Percentiles rank a stretch among this genome's conserved stretches.
Evolutionary conservation across 2,113 vertebrate genomes (phyloP).

Genomic region (Vulpes ferrilata): DNA sequence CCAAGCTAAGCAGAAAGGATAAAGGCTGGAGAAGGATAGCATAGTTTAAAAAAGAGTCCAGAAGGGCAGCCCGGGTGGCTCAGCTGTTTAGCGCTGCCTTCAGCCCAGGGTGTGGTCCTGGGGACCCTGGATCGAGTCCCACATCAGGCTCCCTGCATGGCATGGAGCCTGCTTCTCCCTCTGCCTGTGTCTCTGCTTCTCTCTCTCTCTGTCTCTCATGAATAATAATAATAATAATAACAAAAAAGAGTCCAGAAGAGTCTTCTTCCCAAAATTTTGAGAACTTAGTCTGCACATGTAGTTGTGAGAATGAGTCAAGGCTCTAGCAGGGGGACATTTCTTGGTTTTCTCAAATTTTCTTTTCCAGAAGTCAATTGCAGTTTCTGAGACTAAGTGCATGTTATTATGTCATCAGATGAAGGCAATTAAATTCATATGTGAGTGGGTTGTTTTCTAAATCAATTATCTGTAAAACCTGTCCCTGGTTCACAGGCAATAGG

Average conservation of each 20-base stretch:
- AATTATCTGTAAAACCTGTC: fast-evolving
- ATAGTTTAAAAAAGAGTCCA: fast-evolving
- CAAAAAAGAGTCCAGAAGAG: no score
- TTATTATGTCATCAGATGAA: neutral
- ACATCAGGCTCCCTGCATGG: no score
- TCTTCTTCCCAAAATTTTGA: neutral
- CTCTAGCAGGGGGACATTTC: fast-evolving
- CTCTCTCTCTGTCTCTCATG: no score
- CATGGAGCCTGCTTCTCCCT: no score
- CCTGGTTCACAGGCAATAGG: neutral
- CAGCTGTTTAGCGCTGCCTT: no score
- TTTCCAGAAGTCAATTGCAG: neutral
- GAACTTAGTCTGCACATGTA: fast-evolving
- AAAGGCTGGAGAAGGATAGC: neutral
- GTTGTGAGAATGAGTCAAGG: fast-evolving
- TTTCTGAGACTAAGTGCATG: neutral
- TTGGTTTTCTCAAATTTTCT: neutral
- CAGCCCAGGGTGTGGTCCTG: no score
- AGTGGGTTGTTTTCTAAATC: neutral
- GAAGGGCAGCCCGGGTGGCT: no score
- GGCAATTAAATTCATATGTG: no score
- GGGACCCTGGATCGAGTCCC: no score
- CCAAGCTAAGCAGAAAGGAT: neutral
- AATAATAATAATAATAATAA: no score
- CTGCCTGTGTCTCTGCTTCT: no score